These are phyloP conservation scores for Elaeidobius kamerunicus DNA, from an alignment of 2,888 invertebrate genomes.

Conservation along the genomic window DNA sequence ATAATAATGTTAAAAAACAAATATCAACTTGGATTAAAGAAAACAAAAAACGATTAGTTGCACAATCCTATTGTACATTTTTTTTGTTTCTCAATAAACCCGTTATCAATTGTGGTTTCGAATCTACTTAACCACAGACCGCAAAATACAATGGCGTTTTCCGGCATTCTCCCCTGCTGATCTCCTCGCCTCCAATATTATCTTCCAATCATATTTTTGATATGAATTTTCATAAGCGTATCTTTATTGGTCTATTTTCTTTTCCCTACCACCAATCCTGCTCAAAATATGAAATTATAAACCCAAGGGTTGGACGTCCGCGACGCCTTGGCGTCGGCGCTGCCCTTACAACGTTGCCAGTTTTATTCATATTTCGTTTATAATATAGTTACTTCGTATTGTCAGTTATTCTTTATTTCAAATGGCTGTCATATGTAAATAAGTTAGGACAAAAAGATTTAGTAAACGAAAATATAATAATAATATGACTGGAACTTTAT, in stretches of 20 bases:
- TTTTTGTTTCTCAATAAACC: no score
- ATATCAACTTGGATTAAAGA: no score
- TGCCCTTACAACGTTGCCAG: conserved; percentile 26
- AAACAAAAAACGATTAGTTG: no score
- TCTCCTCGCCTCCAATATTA: conserved; percentile 10
- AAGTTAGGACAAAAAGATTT: no score
- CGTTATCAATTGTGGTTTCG: conserved; percentile 1
- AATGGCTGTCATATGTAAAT: no score
- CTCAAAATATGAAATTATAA: conserved; percentile 40
- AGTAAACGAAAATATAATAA: no score
- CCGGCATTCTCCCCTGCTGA: conserved; percentile 5
- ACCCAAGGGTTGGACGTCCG: conserved; percentile 37
- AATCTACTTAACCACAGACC: conserved; percentile 12
- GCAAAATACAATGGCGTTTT: conserved; percentile 22
- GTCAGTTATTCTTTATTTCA: no score
- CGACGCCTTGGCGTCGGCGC: conserved; percentile 38
- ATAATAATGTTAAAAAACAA: no score
- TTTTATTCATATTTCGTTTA: conserved; percentile 18
- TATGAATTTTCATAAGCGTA: conserved; percentile 41
- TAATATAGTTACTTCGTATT: no score
- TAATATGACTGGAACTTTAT: no score
- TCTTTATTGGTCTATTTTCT: conserved; percentile 35
- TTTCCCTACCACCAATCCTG: conserved; percentile 36
- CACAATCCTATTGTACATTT: no score
- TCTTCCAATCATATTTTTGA: conserved; percentile 40